phyloP scores from a whole-genome alignment of 2,888 invertebrate species.

The Teleiodes luculella region DNA sequence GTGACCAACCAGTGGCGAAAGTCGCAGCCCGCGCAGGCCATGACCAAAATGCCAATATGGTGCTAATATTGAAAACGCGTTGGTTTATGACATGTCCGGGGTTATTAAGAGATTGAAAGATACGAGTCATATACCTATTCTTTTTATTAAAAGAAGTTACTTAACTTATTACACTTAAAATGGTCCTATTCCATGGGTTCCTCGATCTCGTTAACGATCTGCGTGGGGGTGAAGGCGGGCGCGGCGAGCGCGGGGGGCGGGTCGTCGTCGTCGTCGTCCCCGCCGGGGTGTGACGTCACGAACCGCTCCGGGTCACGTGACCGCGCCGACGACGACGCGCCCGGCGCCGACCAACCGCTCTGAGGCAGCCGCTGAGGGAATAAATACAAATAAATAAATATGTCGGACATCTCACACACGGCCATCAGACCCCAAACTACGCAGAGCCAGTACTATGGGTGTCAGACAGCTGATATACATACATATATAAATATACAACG shows the following conservation, averaged over 20 bases:
- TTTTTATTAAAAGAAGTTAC: background rate
- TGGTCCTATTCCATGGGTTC: conserved; percentile 4
- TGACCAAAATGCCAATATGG: no score
- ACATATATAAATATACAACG: no score
- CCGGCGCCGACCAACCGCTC: conserved; percentile 80
- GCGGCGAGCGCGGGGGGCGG: conserved; percentile 48
- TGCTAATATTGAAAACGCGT: no score
- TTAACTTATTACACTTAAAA: background rate
- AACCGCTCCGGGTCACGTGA: conserved; percentile 70
- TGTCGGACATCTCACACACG: no score
- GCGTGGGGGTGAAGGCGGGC: conserved; percentile 11
- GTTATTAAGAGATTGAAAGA: no score
- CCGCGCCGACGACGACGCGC: conserved; percentile 61
- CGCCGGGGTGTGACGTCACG: conserved; percentile 83
- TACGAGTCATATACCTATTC: no score
- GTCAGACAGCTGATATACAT: no score
- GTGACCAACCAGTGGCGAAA: no score
- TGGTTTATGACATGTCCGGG: no score
- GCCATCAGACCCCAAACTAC: no score
- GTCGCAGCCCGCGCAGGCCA: no score
- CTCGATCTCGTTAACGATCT: conserved; percentile 15
- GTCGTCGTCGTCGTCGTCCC: conserved; percentile 78
- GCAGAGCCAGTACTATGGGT: no score
- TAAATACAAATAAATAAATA: background rate
- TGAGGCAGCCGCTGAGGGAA: background rate